These are phyloP conservation scores for Cardiocondyla obscurior DNA, from an alignment of 1,140 invertebrate species.

Conservation along the genomic window DNA sequence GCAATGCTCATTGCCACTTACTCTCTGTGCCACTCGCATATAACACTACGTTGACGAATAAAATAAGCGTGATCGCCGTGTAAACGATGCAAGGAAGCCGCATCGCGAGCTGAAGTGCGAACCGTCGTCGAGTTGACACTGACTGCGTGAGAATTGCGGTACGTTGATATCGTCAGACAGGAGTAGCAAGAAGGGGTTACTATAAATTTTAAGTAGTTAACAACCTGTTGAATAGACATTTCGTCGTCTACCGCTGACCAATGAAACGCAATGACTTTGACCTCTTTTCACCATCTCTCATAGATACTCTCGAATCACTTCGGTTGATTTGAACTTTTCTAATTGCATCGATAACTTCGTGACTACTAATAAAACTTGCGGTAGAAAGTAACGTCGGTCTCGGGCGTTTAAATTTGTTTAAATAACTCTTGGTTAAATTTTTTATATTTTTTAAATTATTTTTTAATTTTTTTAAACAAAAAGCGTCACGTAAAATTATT, in stretches of 20 bases:
- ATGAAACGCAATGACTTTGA: constrained; percentile 57
- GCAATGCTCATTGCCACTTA: constrained; percentile 4
- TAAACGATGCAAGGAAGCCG: background rate
- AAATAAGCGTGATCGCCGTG: constrained; percentile 8
- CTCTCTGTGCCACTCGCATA: constrained; percentile 31
- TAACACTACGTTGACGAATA: background rate
- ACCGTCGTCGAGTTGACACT: constrained; percentile 51
- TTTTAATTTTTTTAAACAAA: too few relatives aligned
- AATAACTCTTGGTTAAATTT: too few relatives aligned
- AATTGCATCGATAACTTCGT: background rate
- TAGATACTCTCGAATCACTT: constrained; percentile 26
- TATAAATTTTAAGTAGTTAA: constrained; percentile 58
- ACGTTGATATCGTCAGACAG: constrained; percentile 16
- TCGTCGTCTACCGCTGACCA: constrained; percentile 44
- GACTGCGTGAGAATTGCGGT: constrained; percentile 37
- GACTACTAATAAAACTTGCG: too few relatives aligned
- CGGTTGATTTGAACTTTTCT: background rate
- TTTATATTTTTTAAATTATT: too few relatives aligned
- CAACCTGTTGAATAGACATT: constrained; percentile 58
- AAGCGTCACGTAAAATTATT: too few relatives aligned
- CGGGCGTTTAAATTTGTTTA: background rate
- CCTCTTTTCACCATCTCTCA: constrained; percentile 40
- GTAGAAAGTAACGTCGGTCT: too few relatives aligned
- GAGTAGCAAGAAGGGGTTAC: constrained; percentile 43
- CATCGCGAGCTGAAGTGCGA: constrained; percentile 45